Evolutionary conservation across 2,888 invertebrate genomes (phyloP).

Genomic region (Drosophila sordidapex): DNA sequence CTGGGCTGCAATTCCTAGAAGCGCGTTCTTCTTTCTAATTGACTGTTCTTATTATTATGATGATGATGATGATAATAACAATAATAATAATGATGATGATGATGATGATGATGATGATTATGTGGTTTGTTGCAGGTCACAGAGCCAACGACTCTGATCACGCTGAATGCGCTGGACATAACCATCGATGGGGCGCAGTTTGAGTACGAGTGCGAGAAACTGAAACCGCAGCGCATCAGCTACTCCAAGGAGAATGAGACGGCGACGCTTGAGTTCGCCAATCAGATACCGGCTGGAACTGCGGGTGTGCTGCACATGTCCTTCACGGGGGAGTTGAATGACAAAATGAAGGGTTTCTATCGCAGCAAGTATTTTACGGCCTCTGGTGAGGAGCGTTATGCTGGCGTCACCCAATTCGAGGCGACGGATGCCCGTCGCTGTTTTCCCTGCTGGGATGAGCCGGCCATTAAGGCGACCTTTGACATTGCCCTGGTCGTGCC

Average conservation of each 20-base stretch:
- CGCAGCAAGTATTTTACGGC: conserved; percentile 93
- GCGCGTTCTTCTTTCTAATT: conserved; percentile 32
- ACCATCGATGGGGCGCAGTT: conserved; percentile 88
- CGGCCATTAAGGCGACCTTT: conserved; percentile 97
- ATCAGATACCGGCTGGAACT: conserved; percentile 87
- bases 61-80: neutral
- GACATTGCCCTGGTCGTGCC: conserved; percentile 94
- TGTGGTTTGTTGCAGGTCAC: conserved; percentile 87
- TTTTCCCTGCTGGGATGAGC: conserved; percentile 99
- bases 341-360: conserved; percentile 98
- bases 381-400: conserved; percentile 91
- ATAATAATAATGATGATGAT: neutral
- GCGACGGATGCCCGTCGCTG: conserved; percentile 95
- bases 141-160: conserved; percentile 88
- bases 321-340: conserved; percentile 94
- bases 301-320: conserved; percentile 87
- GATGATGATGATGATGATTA: neutral
- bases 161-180: conserved; percentile 92
- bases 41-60: conserved; percentile 27
- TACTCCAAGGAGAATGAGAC: conserved; percentile 88
- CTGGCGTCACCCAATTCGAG: conserved; percentile 97
- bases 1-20: conserved; percentile 40
- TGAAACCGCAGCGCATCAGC: conserved; percentile 74
- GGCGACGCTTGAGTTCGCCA: conserved; percentile 88
- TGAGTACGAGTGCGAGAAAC: conserved; percentile 85